Percentiles rank a stretch among this genome's conserved stretches.
These are phyloP conservation scores for Chelonoidis abingdonii DNA, from an alignment of 2,113 vertebrate genomes.

Conservation along the genomic window DNA sequence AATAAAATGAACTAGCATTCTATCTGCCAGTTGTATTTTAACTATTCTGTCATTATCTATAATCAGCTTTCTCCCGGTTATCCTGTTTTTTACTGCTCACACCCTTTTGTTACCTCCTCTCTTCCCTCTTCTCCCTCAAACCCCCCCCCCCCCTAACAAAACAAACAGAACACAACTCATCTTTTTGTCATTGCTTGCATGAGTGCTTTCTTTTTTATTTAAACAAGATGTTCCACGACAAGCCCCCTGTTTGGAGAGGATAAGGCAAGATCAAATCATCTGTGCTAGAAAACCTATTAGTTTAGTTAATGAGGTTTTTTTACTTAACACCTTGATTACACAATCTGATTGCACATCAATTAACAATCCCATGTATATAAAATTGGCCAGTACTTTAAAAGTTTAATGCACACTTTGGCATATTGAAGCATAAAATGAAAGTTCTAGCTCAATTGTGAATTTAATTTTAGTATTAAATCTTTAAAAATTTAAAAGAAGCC, in stretches of 20 bases:
- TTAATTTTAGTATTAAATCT: neutral
- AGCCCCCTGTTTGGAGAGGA: neutral
- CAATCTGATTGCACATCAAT: neutral
- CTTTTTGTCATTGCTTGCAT: neutral
- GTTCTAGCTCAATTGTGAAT: neutral
- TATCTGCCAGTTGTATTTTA: neutral
- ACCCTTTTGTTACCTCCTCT: neutral
- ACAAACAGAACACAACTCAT: neutral
- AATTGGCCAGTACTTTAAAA: accelerated
- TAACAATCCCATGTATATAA: neutral
- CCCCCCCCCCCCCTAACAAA: neutral
- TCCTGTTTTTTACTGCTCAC: neutral
- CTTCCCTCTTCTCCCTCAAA: no score
- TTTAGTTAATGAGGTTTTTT: neutral
- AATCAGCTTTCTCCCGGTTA: neutral
- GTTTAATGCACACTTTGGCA: neutral
- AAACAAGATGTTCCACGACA: neutral
- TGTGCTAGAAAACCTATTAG: neutral
- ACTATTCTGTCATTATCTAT: neutral
- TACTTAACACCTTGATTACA: neutral
- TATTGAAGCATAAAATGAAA: neutral
- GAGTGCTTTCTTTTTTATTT: neutral
- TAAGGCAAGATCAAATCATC: neutral
- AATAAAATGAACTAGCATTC: neutral
- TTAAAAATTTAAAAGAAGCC: neutral